phyloP scores from a whole-genome alignment of 2,797 vertebrate species.

The Bryconaethiops microstoma region DNA sequence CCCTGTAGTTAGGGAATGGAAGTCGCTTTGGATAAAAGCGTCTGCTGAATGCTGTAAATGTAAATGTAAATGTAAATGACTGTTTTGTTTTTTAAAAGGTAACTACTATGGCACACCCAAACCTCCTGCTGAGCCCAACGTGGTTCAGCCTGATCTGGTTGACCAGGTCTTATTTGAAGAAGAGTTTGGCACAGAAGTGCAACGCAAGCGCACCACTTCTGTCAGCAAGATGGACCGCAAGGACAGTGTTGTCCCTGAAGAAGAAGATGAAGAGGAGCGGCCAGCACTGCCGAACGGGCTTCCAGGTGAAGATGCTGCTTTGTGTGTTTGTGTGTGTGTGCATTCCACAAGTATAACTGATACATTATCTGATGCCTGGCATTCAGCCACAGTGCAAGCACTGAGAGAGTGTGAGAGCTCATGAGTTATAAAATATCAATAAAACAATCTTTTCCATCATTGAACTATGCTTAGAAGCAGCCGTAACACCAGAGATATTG shows the following conservation, averaged over 20 bases:
- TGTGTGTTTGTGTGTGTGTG: slow-evolving; percentile 17
- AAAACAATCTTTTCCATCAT: background rate
- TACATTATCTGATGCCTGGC: background rate
- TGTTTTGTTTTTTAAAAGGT: slow-evolving; percentile 71
- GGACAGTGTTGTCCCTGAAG: slow-evolving; percentile 93
- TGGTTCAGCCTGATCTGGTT: slow-evolving; percentile 94
- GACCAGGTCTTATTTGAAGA: slow-evolving; percentile 97
- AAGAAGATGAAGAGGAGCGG: slow-evolving; percentile 94
- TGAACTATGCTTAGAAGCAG: background rate
- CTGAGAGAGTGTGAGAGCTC: background rate
- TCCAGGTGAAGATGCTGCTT: slow-evolving; percentile 72
- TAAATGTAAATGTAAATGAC: too few relatives aligned
- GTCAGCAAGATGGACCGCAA: slow-evolving; percentile 98
- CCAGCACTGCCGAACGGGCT: slow-evolving; percentile 80
- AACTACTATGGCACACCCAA: slow-evolving; percentile 98
- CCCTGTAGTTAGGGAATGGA: too few relatives aligned
- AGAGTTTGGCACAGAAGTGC: slow-evolving; percentile 92
- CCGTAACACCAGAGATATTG: background rate
- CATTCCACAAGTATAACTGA: background rate
- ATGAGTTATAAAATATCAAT: background rate
- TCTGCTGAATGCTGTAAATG: too few relatives aligned
- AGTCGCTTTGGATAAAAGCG: too few relatives aligned
- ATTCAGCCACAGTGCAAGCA: background rate
- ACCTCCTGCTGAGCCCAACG: slow-evolving; percentile 94
- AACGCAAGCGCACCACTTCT: slow-evolving; percentile 93